These are phyloP conservation scores for Promerops cafer DNA, from an alignment of 2,113 vertebrate species.

Conservation along the genomic window DNA sequence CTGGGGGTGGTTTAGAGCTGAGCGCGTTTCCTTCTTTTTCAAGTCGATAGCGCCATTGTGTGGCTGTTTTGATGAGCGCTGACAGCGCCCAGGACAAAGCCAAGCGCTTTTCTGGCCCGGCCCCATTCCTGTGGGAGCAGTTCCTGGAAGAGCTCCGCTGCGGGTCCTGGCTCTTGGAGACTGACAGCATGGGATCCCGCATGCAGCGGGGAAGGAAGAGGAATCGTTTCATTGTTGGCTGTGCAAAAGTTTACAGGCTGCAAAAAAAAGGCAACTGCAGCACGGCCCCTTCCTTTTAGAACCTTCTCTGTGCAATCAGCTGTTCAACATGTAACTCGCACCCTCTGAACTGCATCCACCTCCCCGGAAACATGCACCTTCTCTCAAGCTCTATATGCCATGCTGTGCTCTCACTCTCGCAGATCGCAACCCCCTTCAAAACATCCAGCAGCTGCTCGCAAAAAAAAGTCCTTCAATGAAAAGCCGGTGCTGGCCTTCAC, in stretches of 20 bases:
- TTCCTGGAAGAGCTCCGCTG: not conserved
- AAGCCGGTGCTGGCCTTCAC: not conserved
- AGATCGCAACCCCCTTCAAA: not conserved
- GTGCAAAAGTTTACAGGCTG: not conserved
- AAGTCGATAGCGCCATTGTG: not conserved
- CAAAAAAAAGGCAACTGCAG: not conserved
- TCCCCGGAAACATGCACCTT: accelerated
- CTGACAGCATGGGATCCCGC: not conserved
- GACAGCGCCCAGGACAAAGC: not conserved
- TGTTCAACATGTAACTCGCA: not conserved
- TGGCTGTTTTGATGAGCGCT: not conserved
- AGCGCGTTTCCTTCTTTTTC: not conserved
- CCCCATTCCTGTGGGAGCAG: not conserved
- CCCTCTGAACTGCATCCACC: not conserved
- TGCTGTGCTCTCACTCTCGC: not conserved
- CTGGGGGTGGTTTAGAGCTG: not conserved
- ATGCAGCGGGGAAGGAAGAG: not conserved
- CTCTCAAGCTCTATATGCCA: not conserved
- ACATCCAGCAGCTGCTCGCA: not conserved
- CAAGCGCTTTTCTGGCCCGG: too few relatives aligned
- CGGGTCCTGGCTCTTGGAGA: not conserved
- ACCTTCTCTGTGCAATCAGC: not conserved
- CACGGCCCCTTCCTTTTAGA: not conserved
- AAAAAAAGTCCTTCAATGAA: not conserved
- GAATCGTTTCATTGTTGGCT: not conserved